Evolutionary conservation across 2,888 invertebrate species (phyloP).

Genomic region (Saturnia pavonia): DNA sequence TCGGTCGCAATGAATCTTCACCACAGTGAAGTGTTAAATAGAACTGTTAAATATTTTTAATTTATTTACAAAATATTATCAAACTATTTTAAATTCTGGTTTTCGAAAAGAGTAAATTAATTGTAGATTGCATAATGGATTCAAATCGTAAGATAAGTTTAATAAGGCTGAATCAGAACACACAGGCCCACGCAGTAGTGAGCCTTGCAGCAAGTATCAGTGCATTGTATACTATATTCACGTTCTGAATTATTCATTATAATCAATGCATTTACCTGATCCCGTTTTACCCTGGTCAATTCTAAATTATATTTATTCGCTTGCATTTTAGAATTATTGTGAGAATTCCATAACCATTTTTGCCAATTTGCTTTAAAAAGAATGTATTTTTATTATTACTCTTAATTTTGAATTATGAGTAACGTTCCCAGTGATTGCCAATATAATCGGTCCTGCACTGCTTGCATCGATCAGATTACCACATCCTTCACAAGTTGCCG

Average conservation of each 20-base stretch:
- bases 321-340: conserved; percentile 5
- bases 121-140: conserved; percentile 20
- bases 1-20: too few species aligned
- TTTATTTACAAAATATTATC: background rate
- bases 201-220: background rate
- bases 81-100: conserved; percentile 10
- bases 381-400: background rate
- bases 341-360: background rate
- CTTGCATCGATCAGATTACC: too few species aligned
- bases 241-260: conserved; percentile 74
- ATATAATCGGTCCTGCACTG: too few species aligned
- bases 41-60: background rate
- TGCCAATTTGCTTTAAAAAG: background rate
- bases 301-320: conserved; percentile 15
- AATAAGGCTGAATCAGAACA: conserved; percentile 62
- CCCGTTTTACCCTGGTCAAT: conserved; percentile 38
- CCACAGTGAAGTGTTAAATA: background rate
- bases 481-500: too few species aligned
- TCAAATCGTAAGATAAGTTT: conserved; percentile 48
- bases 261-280: conserved; percentile 67
- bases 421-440: too few species aligned
- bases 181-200: conserved; percentile 47
- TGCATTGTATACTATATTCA: conserved; percentile 50
- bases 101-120: conserved; percentile 21
- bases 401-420: background rate